A percentile compares a stretch with the other conserved stretches of the same genome.
These are phyloP conservation scores for Cylloceria caligata DNA, from an alignment of 2,888 invertebrate species.

Conservation along the genomic window DNA sequence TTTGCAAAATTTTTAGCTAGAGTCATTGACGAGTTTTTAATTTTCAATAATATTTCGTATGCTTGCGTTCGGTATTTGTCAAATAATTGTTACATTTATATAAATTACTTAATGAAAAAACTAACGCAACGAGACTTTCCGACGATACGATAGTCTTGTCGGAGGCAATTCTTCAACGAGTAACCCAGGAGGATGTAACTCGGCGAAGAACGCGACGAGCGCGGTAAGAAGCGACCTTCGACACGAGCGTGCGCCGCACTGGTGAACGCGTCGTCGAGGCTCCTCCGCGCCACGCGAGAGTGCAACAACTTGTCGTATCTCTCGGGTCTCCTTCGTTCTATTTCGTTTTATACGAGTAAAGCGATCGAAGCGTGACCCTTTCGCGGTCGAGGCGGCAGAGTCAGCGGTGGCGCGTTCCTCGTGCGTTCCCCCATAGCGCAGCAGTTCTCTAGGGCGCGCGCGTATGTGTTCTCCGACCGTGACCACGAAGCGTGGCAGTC, in stretches of 20 bases:
- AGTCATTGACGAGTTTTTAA: too few species aligned
- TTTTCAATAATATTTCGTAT: too few species aligned
- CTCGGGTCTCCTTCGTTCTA: conserved; percentile 45
- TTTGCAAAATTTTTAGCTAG: too few species aligned
- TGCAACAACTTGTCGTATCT: conserved; percentile 66
- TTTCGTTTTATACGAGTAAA: conserved; percentile 64
- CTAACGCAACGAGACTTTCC: neutral
- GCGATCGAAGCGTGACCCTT: conserved; percentile 81
- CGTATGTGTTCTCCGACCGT: conserved; percentile 80
- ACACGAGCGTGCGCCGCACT: conserved; percentile 45
- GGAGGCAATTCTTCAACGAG: conserved; percentile 4
- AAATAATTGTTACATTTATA: too few species aligned
- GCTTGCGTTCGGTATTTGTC: too few species aligned
- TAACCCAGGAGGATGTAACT: conserved; percentile 10
- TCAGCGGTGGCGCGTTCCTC: conserved; percentile 70
- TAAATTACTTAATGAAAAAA: neutral
- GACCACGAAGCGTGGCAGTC: conserved; percentile 83
- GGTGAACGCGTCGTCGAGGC: conserved; percentile 25
- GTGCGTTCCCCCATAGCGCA: conserved; percentile 53
- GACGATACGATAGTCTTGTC: neutral
- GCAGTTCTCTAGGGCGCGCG: conserved; percentile 55
- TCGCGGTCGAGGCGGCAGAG: conserved; percentile 64
- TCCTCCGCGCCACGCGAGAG: conserved; percentile 53
- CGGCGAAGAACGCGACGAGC: conserved; percentile 17
- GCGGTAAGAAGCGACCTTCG: conserved; percentile 51